Evolutionary conservation across 2,888 invertebrate species (phyloP).

Genomic region (Argyresthia goedartella): DNA sequence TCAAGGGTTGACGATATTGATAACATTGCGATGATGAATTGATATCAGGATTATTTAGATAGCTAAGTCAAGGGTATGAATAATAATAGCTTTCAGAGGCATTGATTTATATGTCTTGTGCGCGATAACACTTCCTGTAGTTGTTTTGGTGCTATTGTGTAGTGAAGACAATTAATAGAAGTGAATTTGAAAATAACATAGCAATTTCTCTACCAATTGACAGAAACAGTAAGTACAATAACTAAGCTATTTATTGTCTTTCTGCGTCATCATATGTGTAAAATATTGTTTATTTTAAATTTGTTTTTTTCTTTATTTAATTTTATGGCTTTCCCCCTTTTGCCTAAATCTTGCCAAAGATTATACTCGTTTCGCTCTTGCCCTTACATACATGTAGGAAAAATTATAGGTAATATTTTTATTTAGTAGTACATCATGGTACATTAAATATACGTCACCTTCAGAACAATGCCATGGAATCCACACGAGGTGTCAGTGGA

Average conservation of each 20-base stretch:
- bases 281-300: not conserved
- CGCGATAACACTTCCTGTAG: slow-evolving; percentile 10
- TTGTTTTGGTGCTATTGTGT: not conserved
- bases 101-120: slow-evolving; percentile 3
- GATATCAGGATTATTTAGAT: not conserved
- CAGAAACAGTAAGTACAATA: not conserved
- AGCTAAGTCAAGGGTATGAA: slow-evolving; percentile 3
- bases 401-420: not conserved
- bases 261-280: not conserved
- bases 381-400: too few relatives aligned
- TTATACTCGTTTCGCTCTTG: too few relatives aligned
- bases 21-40: too few relatives aligned
- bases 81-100: slow-evolving; percentile 1
- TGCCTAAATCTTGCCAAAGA: too few relatives aligned
- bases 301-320: too few relatives aligned
- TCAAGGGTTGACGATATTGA: not conserved
- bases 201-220: not conserved
- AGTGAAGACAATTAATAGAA: too few relatives aligned
- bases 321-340: too few relatives aligned
- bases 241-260: not conserved
- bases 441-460: not conserved
- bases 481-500: slow-evolving; percentile 33
- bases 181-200: too few relatives aligned
- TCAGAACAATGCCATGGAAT: slow-evolving; percentile 26
- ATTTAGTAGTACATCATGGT: not conserved